Evolutionary conservation across 2,113 vertebrate genomes (phyloP).

Genomic region (Dascyllus trimaculatus): DNA sequence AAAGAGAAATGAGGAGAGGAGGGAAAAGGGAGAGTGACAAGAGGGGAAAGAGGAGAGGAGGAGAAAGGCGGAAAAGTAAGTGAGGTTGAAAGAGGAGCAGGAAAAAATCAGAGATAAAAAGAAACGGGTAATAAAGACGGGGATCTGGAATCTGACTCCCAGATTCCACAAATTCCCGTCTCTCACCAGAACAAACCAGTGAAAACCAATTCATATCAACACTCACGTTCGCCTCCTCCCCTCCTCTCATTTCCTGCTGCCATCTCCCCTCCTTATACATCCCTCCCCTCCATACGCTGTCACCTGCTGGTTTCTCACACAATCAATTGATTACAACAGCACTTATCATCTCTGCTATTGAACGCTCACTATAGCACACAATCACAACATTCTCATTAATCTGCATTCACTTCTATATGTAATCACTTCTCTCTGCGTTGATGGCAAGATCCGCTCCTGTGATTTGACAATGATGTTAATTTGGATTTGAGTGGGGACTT

Average conservation of each 20-base stretch:
- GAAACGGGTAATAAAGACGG: neutral
- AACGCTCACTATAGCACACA: conserved; percentile 45
- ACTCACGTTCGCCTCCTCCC: conserved; percentile 25
- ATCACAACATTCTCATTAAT: conserved; percentile 56
- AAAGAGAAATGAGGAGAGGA: neutral
- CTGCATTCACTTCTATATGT: conserved; percentile 39
- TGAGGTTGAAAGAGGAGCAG: neutral
- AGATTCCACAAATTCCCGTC: neutral
- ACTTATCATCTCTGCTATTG: conserved; percentile 53
- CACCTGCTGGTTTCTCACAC: conserved; percentile 72
- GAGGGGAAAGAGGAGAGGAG: neutral
- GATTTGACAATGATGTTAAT: conserved; percentile 9
- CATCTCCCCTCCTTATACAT: conserved; percentile 9
- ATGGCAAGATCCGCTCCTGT: neutral
- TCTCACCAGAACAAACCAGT: conserved; percentile 32
- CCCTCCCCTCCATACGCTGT: conserved; percentile 22
- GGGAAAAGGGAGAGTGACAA: neutral
- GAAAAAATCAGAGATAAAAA: neutral
- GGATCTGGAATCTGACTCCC: neutral
- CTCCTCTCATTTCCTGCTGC: conserved; percentile 41
- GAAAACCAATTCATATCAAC: conserved; percentile 39
- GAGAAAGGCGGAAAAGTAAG: neutral
- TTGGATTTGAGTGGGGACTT: conserved; percentile 9
- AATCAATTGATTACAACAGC: conserved; percentile 71
- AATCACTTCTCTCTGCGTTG: conserved; percentile 20